Percentiles rank a stretch among this genome's conserved stretches.
These are phyloP conservation scores for Diphyllodes magnificus DNA, from an alignment of 2,113 vertebrate genomes.

Conservation along the genomic window DNA sequence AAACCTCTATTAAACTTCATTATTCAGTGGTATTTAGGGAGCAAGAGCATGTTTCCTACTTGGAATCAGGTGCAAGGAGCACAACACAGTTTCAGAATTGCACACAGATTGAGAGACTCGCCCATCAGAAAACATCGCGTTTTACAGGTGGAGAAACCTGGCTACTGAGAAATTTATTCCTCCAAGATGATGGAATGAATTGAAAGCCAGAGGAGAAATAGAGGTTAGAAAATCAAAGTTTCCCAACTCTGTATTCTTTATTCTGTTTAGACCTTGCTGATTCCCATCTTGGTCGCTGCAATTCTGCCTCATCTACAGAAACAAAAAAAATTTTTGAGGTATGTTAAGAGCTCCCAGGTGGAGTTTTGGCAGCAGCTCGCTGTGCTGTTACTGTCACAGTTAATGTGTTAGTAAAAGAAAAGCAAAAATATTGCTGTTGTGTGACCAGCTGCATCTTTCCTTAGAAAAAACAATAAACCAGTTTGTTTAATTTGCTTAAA, in stretches of 20 bases:
- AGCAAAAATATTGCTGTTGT: neutral
- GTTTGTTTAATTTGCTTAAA: neutral
- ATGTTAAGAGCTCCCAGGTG: neutral
- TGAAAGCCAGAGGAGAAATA: neutral
- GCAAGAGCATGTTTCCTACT: neutral
- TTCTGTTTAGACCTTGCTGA: neutral
- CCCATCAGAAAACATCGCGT: neutral
- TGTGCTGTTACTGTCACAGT: neutral
- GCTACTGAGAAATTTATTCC: neutral
- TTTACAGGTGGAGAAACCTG: neutral
- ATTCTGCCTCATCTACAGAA: neutral
- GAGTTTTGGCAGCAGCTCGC: neutral
- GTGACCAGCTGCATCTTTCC: neutral
- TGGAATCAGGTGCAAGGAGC: neutral
- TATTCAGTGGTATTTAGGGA: neutral
- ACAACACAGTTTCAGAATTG: neutral
- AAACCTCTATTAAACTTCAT: neutral
- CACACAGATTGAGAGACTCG: neutral
- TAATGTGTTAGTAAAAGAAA: neutral
- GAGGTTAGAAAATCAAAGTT: neutral
- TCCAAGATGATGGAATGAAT: neutral
- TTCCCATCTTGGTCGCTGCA: neutral
- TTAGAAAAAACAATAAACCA: neutral
- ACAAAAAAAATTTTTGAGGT: neutral
- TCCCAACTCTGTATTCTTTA: neutral